Base-by-base conservation (phyloP, 2,797 vertebrate genomes). In the Discoglossus pictus region DNA sequence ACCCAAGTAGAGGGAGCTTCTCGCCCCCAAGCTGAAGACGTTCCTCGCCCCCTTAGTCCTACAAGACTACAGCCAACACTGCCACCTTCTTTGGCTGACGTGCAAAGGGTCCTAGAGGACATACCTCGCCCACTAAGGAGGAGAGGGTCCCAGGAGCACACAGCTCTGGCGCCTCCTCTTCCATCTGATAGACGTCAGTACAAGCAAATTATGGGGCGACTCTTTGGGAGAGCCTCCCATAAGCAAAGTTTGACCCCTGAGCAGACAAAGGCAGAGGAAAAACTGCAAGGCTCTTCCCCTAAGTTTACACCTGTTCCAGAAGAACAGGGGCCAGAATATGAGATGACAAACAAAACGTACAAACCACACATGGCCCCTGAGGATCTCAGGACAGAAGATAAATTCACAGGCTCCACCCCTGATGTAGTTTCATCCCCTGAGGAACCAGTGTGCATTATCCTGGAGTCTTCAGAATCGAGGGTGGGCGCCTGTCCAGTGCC, bases 61-160 rank as follows among this genome's bases (percentile, higher is more conserved):
- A 94, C 95, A 0, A 85, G 89, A 35, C 88, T 97, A 5, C 95
- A 96, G 75, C 94, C 94, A 0, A 82, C 95, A 0, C 79, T 96
- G 69, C 93, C 91, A 0, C 91, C 87, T 0, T 75, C 92, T 62
- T 80, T 88, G 17, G 88, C 84, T 58, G 87, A 85, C 73, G 64
- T 97, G 47, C 86, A 93, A 0, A 84, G 88, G 1, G 84, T 96
- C 7, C 83, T 94, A 25, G 86, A 93, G 0, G 92, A 96, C 73
- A 92, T 98, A 60, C 95, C 95, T 0, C 82, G 94, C 1, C 90
- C 95, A 1, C 88, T 98, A 47, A 94, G 93, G 56, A 93, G 86
- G 50, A 84, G 93, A 0, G 90, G 93, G 4, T 96, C 94, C 1
- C 80, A 87, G 65, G 92, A 95, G 23, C 82, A 84, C n/a, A 82